Conservation (phyloP, 2,797 vertebrate genomes). For the Tympanoctomys barrerae region DNA sequence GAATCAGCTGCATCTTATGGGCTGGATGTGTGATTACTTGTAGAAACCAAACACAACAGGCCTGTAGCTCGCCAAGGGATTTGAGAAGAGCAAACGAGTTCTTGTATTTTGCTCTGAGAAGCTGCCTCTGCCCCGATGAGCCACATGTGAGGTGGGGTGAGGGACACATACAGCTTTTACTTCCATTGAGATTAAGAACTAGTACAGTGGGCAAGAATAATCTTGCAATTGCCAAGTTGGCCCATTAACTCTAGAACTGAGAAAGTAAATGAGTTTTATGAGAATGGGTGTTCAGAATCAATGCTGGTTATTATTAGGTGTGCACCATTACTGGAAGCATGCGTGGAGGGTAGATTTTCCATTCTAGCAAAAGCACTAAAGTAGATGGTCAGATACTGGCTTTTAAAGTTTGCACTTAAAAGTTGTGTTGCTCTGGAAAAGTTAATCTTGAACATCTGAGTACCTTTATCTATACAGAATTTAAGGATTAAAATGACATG, state of each 20-base stretch:
- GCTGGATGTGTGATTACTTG: not conserved
- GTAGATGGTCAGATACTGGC: not conserved
- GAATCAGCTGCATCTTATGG: not conserved
- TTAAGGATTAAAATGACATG: not conserved
- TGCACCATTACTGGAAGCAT: not conserved
- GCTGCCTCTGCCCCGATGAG: not conserved
- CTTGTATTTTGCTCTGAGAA: not conserved
- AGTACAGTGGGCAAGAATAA: not conserved
- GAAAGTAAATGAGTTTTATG: constrained; percentile 16
- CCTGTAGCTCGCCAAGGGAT: not conserved
- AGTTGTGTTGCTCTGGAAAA: not conserved
- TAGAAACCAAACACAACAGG: not conserved
- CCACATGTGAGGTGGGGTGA: not conserved
- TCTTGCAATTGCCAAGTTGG: not conserved
- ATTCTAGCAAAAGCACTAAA: not conserved
- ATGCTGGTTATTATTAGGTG: not conserved
- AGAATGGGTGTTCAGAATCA: constrained; percentile 2
- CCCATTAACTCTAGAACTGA: constrained; percentile 2
- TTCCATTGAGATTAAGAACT: not conserved
- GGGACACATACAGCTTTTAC: not conserved
- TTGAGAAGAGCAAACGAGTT: not conserved
- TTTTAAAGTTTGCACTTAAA: constrained; percentile 25
- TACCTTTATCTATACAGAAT: not conserved
- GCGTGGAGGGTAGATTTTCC: not conserved
- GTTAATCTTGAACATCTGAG: constrained; percentile 17